A percentile compares a stretch with the other conserved stretches of the same genome.
phyloP scores from a whole-genome alignment of 2,797 vertebrate species.

The Coccyzus lansbergi region DNA sequence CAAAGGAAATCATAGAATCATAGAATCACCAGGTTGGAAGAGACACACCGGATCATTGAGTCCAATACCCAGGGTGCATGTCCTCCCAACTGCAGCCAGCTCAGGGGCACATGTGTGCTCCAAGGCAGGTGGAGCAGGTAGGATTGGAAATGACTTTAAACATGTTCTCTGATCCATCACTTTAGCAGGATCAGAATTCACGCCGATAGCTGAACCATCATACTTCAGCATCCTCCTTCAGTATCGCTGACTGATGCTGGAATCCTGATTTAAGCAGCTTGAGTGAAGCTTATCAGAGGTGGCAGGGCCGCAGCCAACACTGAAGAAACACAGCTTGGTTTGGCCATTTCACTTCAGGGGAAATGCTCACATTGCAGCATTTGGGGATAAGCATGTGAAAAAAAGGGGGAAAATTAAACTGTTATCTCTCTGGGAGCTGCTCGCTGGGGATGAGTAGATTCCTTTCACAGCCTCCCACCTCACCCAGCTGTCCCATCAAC shows the following conservation, averaged over 20 bases:
- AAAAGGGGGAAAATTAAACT: not conserved
- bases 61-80: fast-evolving
- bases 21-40: too few relatives aligned
- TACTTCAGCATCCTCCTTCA: not conserved
- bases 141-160: not conserved
- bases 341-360: not conserved
- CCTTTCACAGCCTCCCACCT: not conserved
- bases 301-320: not conserved
- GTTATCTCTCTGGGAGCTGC: not conserved
- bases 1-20: too few relatives aligned
- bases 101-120: fast-evolving
- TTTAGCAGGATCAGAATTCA: fast-evolving
- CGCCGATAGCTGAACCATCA: not conserved
- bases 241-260: not conserved
- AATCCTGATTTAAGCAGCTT: not conserved
- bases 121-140: not conserved
- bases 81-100: not conserved
- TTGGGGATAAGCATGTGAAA: not conserved
- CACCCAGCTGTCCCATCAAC: not conserved
- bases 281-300: not conserved
- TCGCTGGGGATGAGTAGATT: not conserved
- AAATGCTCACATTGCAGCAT: not conserved
- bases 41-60: too few relatives aligned
- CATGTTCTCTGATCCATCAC: fast-evolving
- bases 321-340: not conserved